Evolutionary conservation across 2,113 vertebrate genomes (phyloP), one percentile per base, ranked within the genome.

Genomic region (Nansenia antarctica): DNA sequence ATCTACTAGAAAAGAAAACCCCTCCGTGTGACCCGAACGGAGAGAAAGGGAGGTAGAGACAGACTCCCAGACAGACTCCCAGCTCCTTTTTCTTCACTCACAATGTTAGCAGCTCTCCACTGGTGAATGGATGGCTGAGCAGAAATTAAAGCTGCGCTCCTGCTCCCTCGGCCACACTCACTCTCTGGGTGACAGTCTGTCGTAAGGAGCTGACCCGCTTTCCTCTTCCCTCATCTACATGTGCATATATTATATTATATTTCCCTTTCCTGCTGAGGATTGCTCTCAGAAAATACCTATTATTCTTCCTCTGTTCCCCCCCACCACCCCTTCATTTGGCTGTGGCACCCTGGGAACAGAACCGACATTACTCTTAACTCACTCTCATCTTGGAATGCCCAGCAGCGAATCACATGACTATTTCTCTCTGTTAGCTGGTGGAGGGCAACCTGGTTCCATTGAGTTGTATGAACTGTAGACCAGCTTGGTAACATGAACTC

Each of bases 201-300:
- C 22, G 63, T 76, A 65, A 60, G 49, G 3, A 42, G 37, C 63
- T 79, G 87, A 85, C 87, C 82, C 61, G 54, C 60, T 85, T 85
- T 77, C 69, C 63, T 66, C 69, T 61, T 47, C 45, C 54, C 83
- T 87, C 86, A 89, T 90, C 86, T 89, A 80, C 84, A 87, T 86
- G 77, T 81, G 85, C 85, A 82, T n/a, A n/a, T n/a, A n/a, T n/a
- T n/a, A n/a, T n/a, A n/a, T 72, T 72, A 83, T 73, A 79, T 77
- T 81, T 69, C 72, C 31, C 53, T 66, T 74, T 72, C 63, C 74
- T 53, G 31, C 72, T 55, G 77, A 78, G 85, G 78, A 72, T 75
- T 61, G 69, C 82, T 73, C 75, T 34, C 65, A 71, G 80, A 87
- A n/a, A 85, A 82, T 85, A 80, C 84, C 64, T 81, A 72, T 86